phyloP scores from a whole-genome alignment of 2,888 invertebrate genomes.

The Cyrtodaria siliqua region DNA sequence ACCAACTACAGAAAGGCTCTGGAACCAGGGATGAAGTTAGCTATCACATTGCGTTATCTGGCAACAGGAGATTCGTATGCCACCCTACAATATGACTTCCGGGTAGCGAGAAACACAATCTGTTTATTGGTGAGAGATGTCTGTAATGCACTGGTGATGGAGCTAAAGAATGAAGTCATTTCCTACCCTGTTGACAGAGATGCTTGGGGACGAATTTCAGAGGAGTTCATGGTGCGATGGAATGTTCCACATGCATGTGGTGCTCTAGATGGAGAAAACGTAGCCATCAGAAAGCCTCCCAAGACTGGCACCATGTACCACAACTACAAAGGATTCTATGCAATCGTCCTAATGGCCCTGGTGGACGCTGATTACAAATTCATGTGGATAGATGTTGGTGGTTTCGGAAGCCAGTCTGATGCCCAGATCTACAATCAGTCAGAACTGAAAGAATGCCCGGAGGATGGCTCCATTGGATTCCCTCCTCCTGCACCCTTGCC shows the following conservation, averaged over 20 bases:
- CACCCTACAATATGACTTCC: background rate
- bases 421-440: slow-evolving; percentile 6
- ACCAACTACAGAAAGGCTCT: background rate
- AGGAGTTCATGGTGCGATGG: background rate
- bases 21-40: background rate
- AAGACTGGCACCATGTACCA: background rate
- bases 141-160: background rate
- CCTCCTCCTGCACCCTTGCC: background rate
- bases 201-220: background rate
- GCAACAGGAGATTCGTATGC: background rate
- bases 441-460: slow-evolving; percentile 5
- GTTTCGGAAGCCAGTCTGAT: slow-evolving; percentile 2
- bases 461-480: background rate
- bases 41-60: background rate
- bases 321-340: background rate
- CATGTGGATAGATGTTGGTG: slow-evolving; percentile 2
- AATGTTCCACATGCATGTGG: background rate
- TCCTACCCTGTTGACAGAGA: background rate
- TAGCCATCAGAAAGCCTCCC: background rate
- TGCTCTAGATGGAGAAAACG: background rate
- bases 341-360: background rate
- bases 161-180: background rate
- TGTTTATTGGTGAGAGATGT: background rate
- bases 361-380: background rate
- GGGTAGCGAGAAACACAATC: background rate